Evolutionary conservation across 92 coral and sea anemone species (phyloP).

Genomic region (Virgularia gustaviana): DNA sequence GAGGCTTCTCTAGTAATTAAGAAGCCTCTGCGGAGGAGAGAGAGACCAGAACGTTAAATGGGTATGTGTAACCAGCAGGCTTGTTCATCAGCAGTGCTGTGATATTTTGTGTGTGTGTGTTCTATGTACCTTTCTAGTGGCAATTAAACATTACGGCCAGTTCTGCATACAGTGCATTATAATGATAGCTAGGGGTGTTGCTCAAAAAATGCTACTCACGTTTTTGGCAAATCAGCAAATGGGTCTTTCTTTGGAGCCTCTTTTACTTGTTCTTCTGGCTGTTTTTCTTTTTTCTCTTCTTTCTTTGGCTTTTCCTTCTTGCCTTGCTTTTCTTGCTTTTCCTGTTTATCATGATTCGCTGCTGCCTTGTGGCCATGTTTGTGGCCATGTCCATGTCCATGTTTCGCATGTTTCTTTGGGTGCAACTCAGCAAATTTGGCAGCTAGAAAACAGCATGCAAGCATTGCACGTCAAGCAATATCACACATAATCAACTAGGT

Average conservation of each 20-base stretch:
- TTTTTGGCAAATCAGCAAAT: slow-evolving; percentile 41
- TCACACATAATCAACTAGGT: neutral
- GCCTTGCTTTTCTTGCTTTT: slow-evolving; percentile 66
- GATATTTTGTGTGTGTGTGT: too few species aligned
- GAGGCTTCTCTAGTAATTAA: too few species aligned
- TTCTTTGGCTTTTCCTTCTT: slow-evolving; percentile 39
- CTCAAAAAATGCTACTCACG: too few species aligned
- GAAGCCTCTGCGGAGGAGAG: too few species aligned
- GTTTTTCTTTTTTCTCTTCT: slow-evolving; percentile 55
- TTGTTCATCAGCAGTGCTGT: too few species aligned
- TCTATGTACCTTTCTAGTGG: too few species aligned
- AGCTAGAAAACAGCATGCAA: slow-evolving; percentile 40
- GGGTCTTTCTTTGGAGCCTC: slow-evolving; percentile 56
- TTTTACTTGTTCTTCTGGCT: slow-evolving; percentile 56
- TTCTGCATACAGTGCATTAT: too few species aligned
- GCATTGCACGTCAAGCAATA: neutral
- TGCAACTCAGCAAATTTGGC: slow-evolving; percentile 80
- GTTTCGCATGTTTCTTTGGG: slow-evolving; percentile 64
- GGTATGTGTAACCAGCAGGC: too few species aligned
- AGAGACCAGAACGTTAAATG: too few species aligned
- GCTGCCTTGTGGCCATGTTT: slow-evolving; percentile 74
- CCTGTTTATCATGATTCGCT: slow-evolving; percentile 52
- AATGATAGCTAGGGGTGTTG: too few species aligned
- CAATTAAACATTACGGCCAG: too few species aligned
- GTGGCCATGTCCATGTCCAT: too few species aligned